phyloP scores from a whole-genome alignment of 64 coral and sea anemone genomes.

The Stichodactyla helianthus region DNA sequence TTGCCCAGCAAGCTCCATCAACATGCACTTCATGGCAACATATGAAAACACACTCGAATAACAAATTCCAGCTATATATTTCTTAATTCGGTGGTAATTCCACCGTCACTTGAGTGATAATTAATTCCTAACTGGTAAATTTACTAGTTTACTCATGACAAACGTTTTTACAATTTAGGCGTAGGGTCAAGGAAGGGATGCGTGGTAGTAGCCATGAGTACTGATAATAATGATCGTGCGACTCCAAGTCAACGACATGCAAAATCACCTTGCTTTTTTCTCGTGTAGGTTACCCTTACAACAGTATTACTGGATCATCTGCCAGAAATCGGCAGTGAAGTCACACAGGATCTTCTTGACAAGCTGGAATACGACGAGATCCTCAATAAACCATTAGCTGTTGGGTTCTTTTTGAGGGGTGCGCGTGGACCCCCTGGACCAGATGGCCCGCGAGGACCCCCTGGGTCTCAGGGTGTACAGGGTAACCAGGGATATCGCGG shows the following conservation, averaged over 20 bases:
- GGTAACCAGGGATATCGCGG: neutral
- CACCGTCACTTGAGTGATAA: no score
- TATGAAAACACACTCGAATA: no score
- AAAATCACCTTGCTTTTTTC: neutral
- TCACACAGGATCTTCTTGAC: constrained; percentile 24
- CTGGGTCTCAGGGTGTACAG: neutral
- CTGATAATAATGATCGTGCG: no score
- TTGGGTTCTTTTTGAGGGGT: constrained; percentile 35
- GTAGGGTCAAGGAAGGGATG: no score
- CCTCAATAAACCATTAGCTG: constrained; percentile 21
- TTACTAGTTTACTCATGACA: no score
- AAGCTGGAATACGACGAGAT: constrained; percentile 13
- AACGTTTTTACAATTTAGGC: no score
- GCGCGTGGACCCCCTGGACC: constrained; percentile 29
- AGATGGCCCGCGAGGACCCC: constrained; percentile 28
- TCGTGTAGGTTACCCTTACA: neutral
- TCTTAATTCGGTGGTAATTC: no score
- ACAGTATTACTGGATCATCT: neutral
- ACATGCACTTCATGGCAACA: no score
- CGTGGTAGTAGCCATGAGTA: no score
- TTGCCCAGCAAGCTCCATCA: no score
- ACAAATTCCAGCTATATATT: no score
- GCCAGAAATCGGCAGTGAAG: neutral
- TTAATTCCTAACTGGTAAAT: no score
- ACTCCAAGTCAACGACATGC: neutral